phyloP scores from a whole-genome alignment of 2,888 invertebrate species.

The Leucoma salicis region DNA sequence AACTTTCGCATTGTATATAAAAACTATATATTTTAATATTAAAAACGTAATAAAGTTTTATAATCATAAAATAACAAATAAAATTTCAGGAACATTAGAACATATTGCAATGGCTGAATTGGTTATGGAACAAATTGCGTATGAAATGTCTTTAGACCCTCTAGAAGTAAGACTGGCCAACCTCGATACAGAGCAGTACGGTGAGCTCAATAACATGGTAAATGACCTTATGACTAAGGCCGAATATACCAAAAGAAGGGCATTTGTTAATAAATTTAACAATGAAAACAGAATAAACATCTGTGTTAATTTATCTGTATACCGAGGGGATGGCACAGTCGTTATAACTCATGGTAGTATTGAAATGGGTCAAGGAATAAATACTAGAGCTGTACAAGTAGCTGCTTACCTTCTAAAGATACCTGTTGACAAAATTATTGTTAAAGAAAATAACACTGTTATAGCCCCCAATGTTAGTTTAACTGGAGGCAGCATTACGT shows the following conservation, averaged over 20 bases:
- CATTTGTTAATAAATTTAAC: conserved; percentile 79
- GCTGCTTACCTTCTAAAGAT: conserved; percentile 22
- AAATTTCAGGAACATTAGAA: conserved; percentile 71
- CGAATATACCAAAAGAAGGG: conserved; percentile 73
- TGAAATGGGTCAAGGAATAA: conserved; percentile 89
- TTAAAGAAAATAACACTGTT: conserved; percentile 27
- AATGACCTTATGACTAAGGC: conserved; percentile 73
- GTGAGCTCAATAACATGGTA: conserved; percentile 65
- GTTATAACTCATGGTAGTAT: conserved; percentile 84
- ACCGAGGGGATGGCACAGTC: conserved; percentile 85
- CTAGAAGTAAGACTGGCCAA: conserved; percentile 79
- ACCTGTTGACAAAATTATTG: conserved; percentile 22
- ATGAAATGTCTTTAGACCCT: conserved; percentile 75
- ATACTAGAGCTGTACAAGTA: conserved; percentile 88
- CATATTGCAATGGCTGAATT: conserved; percentile 78
- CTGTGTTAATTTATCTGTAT: conserved; percentile 83
- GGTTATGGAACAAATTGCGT: conserved; percentile 84
- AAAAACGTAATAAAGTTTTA: too few species aligned
- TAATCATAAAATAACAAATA: too few species aligned
- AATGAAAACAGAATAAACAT: conserved; percentile 74
- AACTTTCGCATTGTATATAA: too few species aligned
- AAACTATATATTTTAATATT: too few species aligned
- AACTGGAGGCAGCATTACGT: conserved; percentile 30
- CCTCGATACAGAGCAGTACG: conserved; percentile 44
- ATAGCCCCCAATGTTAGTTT: conserved; percentile 22